Conservation (phyloP, 2,888 invertebrate species). For the Alcis repandata region DNA sequence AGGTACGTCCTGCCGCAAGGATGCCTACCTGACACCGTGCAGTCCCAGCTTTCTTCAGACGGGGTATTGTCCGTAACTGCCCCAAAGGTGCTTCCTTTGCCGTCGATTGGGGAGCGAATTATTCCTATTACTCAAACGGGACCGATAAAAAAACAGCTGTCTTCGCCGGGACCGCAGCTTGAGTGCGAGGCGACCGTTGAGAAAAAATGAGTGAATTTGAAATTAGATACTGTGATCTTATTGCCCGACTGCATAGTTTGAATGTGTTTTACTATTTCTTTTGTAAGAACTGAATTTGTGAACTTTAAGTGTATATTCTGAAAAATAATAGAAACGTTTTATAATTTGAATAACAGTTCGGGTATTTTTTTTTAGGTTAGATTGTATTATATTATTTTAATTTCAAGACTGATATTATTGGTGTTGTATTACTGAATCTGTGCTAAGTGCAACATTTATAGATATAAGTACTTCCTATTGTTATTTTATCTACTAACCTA, state of each 20-base stretch:
- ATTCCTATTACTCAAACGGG: constrained; percentile 88
- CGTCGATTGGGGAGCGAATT: constrained; percentile 82
- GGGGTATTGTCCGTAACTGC: constrained; percentile 91
- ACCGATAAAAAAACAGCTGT: constrained; percentile 75
- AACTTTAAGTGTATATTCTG: background rate
- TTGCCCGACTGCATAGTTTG: background rate
- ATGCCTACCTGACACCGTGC: constrained; percentile 90
- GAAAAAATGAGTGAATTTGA: background rate
- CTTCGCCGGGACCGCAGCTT: constrained; percentile 44
- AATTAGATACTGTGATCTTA: constrained; percentile 1
- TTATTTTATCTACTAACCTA: background rate
- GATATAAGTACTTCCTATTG: background rate
- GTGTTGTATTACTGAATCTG: constrained; percentile 23
- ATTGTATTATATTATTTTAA: background rate
- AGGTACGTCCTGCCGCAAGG: constrained; percentile 91
- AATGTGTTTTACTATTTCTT: background rate
- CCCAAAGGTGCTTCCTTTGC: constrained; percentile 81
- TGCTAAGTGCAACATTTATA: constrained; percentile 11
- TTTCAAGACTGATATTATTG: constrained; percentile 23
- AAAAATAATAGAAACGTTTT: background rate
- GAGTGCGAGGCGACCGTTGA: constrained; percentile 24
- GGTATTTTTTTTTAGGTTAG: background rate
- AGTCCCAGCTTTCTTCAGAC: constrained; percentile 91
- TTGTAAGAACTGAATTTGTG: background rate
- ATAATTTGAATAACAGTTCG: background rate